Percentiles rank a stretch among this genome's conserved stretches.
Evolutionary conservation across 2,797 vertebrate genomes (phyloP).

Genomic region (Megaceryle alcyon): DNA sequence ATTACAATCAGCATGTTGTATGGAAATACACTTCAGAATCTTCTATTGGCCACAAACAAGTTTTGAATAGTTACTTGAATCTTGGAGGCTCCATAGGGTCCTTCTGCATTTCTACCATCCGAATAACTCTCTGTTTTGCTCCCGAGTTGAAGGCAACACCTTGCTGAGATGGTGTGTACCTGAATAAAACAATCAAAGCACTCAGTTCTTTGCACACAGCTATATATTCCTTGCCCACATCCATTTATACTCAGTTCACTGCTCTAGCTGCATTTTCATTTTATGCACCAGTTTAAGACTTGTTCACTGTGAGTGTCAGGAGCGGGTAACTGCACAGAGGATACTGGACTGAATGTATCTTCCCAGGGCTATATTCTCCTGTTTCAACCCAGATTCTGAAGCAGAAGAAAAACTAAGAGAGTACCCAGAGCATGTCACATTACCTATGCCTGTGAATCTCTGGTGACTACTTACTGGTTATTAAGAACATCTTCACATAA

Average conservation of each 20-base stretch:
- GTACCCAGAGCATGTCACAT: not conserved
- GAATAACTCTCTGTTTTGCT: slow-evolving; percentile 97
- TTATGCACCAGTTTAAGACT: not conserved
- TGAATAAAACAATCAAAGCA: slow-evolving; percentile 60
- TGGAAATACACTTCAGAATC: not conserved
- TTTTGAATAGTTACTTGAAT: slow-evolving; percentile 87
- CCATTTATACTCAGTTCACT: not conserved
- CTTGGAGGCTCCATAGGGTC: slow-evolving; percentile 98
- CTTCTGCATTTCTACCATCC: slow-evolving; percentile 99
- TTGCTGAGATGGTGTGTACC: slow-evolving; percentile 98
- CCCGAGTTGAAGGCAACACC: slow-evolving; percentile 98
- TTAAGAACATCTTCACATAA: not conserved
- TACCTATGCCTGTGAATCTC: not conserved
- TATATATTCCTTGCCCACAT: not conserved
- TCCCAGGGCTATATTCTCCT: not conserved
- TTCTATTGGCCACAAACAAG: not conserved
- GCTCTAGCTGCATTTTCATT: not conserved
- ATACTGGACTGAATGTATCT: not conserved
- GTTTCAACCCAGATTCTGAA: not conserved
- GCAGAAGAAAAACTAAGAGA: not conserved
- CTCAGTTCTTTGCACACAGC: not conserved
- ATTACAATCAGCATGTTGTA: not conserved
- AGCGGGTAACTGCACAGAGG: not conserved
- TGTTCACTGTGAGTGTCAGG: not conserved
- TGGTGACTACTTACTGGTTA: not conserved